Evolutionary conservation across 2,113 vertebrate species (phyloP).

Genomic region (Narcine bancroftii): DNA sequence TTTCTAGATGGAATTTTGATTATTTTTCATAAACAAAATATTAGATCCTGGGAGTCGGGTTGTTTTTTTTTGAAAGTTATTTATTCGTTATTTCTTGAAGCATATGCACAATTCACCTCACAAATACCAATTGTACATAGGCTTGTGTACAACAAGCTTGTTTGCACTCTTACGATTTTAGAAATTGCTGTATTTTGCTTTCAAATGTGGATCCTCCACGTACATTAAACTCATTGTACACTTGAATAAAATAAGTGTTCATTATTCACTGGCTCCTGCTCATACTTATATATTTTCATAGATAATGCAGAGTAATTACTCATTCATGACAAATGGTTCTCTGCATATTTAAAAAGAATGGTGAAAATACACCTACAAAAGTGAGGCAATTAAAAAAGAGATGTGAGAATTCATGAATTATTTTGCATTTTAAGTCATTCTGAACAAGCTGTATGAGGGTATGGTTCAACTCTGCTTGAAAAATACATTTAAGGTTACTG

Average conservation of each 20-base stretch:
- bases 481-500: slow-evolving; percentile 34
- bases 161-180: slow-evolving; percentile 1
- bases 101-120: too few relatives aligned
- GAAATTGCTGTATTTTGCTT: slow-evolving; percentile 16
- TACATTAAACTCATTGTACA: background rate
- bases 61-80: background rate
- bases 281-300: slow-evolving; percentile 30
- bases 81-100: background rate
- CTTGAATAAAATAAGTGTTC: slow-evolving; percentile 14
- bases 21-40: background rate
- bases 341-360: slow-evolving; percentile 38
- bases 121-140: background rate
- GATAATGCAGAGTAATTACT: slow-evolving; percentile 34
- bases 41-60: background rate
- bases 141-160: background rate
- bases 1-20: background rate
- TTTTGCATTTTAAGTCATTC: slow-evolving; percentile 38
- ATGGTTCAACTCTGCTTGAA: slow-evolving; percentile 21
- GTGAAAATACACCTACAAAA: slow-evolving; percentile 38
- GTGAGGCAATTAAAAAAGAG: slow-evolving; percentile 39
- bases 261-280: slow-evolving; percentile 26
- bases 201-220: background rate
- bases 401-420: slow-evolving; percentile 38
- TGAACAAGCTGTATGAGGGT: background rate
- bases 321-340: slow-evolving; percentile 36